These are phyloP conservation scores for Apodemus speciosus DNA, from an alignment of 2,113 vertebrate genomes.

Conservation along the genomic window DNA sequence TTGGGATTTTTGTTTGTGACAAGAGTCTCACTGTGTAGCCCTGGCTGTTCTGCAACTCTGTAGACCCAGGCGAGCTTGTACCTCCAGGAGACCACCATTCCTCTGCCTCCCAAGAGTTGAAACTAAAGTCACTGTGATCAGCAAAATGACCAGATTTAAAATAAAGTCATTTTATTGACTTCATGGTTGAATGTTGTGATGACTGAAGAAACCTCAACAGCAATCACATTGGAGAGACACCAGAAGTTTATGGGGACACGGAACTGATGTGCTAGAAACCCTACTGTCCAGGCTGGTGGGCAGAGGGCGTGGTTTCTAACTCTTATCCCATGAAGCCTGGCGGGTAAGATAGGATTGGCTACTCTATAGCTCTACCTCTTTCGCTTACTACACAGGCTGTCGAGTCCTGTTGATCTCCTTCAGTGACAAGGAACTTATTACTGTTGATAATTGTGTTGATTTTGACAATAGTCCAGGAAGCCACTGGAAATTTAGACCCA, in stretches of 20 bases:
- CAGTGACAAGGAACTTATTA: not conserved
- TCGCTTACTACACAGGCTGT: not conserved
- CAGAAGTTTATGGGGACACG: not conserved
- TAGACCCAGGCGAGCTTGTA: not conserved
- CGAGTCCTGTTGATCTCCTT: not conserved
- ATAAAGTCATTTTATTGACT: not conserved
- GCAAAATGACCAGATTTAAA: not conserved
- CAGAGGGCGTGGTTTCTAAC: not conserved
- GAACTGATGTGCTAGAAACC: not conserved
- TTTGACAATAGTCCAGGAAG: not conserved
- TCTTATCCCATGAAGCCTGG: not conserved
- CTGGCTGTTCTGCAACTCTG: not conserved
- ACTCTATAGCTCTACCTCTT: not conserved
- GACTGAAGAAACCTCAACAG: not conserved
- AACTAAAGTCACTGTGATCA: not conserved
- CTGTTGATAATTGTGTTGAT: not conserved
- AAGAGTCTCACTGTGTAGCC: not conserved
- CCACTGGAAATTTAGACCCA: not conserved
- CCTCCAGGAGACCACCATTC: not conserved
- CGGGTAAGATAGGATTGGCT: not conserved
- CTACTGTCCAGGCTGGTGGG: not conserved
- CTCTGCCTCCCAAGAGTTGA: not conserved
- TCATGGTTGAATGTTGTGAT: not conserved
- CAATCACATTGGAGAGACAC: not conserved
- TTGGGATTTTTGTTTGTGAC: not conserved